A percentile compares a stretch with the other conserved stretches of the same genome.
phyloP scores from a whole-genome alignment of 2,888 invertebrate genomes.

The Cryptocheilus praepositus region DNA sequence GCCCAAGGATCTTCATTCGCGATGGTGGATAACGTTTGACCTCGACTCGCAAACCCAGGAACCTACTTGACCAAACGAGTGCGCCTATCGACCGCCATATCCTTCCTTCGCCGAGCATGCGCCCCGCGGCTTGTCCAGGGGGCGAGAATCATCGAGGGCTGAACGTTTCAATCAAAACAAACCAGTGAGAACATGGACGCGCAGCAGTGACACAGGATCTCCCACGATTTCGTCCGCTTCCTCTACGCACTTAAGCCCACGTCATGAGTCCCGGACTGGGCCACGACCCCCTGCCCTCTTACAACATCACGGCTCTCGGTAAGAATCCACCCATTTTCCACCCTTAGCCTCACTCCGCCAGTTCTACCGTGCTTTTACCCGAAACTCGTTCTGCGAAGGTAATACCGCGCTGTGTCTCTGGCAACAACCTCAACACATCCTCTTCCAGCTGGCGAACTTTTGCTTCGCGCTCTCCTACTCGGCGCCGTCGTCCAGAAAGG shows the following conservation, averaged over 20 bases:
- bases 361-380: not conserved
- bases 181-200: constrained; percentile 33
- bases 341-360: too few species aligned
- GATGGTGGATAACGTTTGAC: too few species aligned
- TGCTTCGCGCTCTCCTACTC: constrained; percentile 88
- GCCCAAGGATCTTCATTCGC: too few species aligned
- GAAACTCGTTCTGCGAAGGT: constrained; percentile 46
- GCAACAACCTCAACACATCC: constrained; percentile 84
- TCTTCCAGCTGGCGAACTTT: constrained; percentile 86
- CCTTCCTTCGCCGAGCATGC: constrained; percentile 3
- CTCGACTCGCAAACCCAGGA: not conserved
- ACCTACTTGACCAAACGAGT: constrained; percentile 23
- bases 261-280: constrained; percentile 69
- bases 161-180: constrained; percentile 53
- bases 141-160: constrained; percentile 25
- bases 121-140: constrained; percentile 22
- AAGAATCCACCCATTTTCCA: too few species aligned
- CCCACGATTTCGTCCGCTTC: constrained; percentile 1
- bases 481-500: constrained; percentile 86
- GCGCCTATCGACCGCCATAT: constrained; percentile 43
- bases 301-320: constrained; percentile 67
- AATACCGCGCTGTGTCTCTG: constrained; percentile 75
- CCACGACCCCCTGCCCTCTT: constrained; percentile 67
- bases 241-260: constrained; percentile 5
- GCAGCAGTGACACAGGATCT: constrained; percentile 38